These are phyloP conservation scores for Encarsia formosa DNA, from an alignment of 2,888 invertebrate genomes.

Conservation along the genomic window DNA sequence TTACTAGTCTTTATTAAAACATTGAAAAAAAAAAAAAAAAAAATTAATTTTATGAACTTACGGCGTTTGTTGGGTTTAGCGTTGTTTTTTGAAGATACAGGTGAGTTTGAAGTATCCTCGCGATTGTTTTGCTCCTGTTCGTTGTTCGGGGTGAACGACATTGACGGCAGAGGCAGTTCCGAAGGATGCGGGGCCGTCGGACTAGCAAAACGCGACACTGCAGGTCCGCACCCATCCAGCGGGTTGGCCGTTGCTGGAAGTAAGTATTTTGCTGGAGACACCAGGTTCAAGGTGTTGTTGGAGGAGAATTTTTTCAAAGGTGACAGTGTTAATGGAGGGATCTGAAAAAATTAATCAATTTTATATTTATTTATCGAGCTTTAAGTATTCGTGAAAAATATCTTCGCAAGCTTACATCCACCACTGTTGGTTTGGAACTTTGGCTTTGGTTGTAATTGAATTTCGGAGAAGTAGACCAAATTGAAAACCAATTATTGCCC, in stretches of 20 bases:
- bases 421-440: constrained; percentile 38
- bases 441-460: constrained; percentile 37
- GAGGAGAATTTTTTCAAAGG: constrained; percentile 39
- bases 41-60: constrained; percentile 28
- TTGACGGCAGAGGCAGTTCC: constrained; percentile 45
- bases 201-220: constrained; percentile 39
- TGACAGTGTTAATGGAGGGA: constrained; percentile 43
- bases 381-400: background rate
- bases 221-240: constrained; percentile 42
- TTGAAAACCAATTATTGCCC: constrained; percentile 41
- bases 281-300: constrained; percentile 34
- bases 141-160: constrained; percentile 43
- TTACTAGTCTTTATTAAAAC: background rate
- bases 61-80: constrained; percentile 41
- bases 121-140: constrained; percentile 15
- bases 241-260: constrained; percentile 46
- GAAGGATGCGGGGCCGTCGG: constrained; percentile 47
- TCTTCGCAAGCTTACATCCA: constrained; percentile 30
- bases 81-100: constrained; percentile 20
- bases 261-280: constrained; percentile 46
- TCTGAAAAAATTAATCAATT: constrained; percentile 28
- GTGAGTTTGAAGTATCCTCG: constrained; percentile 6
- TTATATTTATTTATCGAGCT: background rate
- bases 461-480: constrained; percentile 45
- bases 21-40: background rate